These are phyloP conservation scores for Ornithorhynchus anatinus DNA, from an alignment of 2,113 vertebrate species.

Conservation along the genomic window DNA sequence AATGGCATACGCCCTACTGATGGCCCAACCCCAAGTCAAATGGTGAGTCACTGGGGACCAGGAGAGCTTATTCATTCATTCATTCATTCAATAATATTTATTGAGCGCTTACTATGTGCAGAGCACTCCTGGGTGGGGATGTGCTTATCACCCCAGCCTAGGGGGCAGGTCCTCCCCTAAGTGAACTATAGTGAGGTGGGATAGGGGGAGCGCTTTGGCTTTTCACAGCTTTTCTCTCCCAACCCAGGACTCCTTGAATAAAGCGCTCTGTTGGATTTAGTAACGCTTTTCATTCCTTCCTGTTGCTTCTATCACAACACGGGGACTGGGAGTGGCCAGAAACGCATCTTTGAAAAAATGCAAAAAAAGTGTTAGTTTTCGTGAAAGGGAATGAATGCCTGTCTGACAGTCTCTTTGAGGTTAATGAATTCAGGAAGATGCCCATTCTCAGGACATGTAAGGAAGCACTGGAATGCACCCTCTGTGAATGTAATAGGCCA, in stretches of 20 bases:
- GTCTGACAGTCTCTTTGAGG: slow-evolving; percentile 31
- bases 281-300: background rate
- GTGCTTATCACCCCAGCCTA: no score
- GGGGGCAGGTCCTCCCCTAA: no score
- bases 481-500: background rate
- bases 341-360: background rate
- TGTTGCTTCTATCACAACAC: slow-evolving; percentile 3
- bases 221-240: no score
- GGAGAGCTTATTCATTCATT: no score
- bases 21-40: no score
- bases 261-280: slow-evolving; percentile 9
- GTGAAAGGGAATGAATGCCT: slow-evolving; percentile 12
- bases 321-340: background rate
- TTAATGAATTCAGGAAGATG: background rate
- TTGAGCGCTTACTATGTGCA: no score
- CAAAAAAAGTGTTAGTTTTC: slow-evolving; percentile 6
- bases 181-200: no score
- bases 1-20: no score
- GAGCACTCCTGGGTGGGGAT: no score
- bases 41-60: no score
- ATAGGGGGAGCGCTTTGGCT: no score
- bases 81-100: no score
- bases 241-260: background rate
- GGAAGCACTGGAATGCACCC: slow-evolving; percentile 1
- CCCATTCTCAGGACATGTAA: slow-evolving; percentile 24